phyloP scores from a whole-genome alignment of 2,797 vertebrate species.

The Emydoidea blandingii region DNA sequence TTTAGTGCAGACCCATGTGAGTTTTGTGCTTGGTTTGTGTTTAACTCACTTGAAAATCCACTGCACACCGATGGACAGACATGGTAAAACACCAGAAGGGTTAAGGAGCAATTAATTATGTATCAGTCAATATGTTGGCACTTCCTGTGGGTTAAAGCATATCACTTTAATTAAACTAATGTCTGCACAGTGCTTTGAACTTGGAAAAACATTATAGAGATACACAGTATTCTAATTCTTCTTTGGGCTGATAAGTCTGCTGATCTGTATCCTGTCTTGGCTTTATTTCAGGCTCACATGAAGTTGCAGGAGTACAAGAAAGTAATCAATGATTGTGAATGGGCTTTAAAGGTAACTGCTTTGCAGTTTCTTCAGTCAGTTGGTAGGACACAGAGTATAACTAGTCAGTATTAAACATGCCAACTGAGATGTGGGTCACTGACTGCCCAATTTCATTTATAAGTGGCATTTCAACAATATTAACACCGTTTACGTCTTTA shows the following conservation, averaged over 20 bases:
- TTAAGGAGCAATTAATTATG: neutral
- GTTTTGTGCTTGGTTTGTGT: accelerated
- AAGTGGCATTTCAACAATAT: neutral
- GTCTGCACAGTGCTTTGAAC: neutral
- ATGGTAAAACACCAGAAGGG: neutral
- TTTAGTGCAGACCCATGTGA: accelerated
- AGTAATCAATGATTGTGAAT: slow-evolving; percentile 91
- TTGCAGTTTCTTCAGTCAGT: neutral
- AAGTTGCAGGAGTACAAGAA: slow-evolving; percentile 88
- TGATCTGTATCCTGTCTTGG: neutral
- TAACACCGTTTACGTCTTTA: neutral
- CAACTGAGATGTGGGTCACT: neutral
- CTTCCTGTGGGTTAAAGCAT: neutral
- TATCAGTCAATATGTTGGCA: neutral
- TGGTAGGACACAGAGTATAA: neutral
- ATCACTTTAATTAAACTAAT: neutral
- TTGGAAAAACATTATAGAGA: neutral
- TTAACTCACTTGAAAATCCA: neutral
- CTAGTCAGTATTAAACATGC: neutral
- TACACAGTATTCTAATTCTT: neutral
- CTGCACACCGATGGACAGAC: too few relatives aligned
- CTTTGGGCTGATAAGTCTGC: neutral
- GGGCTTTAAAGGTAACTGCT: slow-evolving; percentile 92
- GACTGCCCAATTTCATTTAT: neutral
- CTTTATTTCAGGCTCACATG: slow-evolving; percentile 87